Evolutionary conservation across 2,888 invertebrate genomes (phyloP).

Genomic region (Thelaira solivaga): DNA sequence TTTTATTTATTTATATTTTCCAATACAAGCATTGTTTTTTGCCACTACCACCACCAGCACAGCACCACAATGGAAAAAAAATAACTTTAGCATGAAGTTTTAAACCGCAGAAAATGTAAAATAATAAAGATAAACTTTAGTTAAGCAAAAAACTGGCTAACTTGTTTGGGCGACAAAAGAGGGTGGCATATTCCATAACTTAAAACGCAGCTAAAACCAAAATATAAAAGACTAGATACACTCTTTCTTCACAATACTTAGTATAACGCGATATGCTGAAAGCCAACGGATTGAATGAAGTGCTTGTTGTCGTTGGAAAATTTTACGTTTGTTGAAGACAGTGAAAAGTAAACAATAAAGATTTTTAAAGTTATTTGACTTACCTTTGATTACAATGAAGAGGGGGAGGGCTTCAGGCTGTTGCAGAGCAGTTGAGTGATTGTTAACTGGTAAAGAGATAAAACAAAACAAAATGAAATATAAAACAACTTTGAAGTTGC

Average conservation of each 20-base stretch:
- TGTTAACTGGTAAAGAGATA: slow-evolving; percentile 15
- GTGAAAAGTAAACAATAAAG: background rate
- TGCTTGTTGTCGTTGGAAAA: background rate
- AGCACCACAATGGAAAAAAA: background rate
- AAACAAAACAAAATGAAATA: background rate
- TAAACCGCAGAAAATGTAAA: slow-evolving; percentile 5
- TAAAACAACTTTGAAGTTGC: too few relatives aligned
- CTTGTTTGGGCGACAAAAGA: slow-evolving; percentile 18
- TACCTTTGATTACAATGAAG: slow-evolving; percentile 26
- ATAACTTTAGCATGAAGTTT: background rate
- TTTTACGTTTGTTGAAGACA: background rate
- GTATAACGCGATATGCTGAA: background rate
- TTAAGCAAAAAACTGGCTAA: background rate
- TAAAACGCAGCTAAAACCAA: background rate
- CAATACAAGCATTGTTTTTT: background rate
- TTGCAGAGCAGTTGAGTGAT: background rate
- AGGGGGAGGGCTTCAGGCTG: background rate
- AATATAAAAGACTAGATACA: background rate
- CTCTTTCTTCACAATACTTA: too few relatives aligned
- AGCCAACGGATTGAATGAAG: slow-evolving; percentile 2
- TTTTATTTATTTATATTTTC: background rate
- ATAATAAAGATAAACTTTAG: slow-evolving; percentile 19
- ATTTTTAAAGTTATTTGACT: background rate
- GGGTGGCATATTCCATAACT: slow-evolving; percentile 2
- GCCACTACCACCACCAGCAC: background rate